phyloP scores from a whole-genome alignment of 2,113 vertebrate genomes.

The Garra rufa region DNA sequence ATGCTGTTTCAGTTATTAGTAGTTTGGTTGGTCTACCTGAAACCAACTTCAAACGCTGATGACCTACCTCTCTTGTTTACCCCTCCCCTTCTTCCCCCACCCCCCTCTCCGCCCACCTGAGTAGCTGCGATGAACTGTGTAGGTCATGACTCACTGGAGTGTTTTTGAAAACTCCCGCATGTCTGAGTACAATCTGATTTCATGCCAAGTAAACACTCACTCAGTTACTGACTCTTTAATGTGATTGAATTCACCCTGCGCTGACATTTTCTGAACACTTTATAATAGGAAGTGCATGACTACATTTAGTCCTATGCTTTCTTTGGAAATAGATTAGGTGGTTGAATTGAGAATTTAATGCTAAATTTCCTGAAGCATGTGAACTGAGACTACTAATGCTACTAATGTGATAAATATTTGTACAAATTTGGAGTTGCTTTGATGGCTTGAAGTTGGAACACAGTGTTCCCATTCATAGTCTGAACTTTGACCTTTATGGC shows the following conservation, averaged over 20 bases:
- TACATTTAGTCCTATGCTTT: background rate
- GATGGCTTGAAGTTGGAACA: background rate
- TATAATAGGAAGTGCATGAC: background rate
- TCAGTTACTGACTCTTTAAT: background rate
- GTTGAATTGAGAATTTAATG: background rate
- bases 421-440: background rate
- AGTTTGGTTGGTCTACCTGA: background rate
- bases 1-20: conserved; percentile 3
- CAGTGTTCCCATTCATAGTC: background rate
- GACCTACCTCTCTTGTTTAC: conserved; percentile 9
- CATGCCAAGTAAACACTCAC: background rate
- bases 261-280: conserved; percentile 17
- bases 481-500: background rate
- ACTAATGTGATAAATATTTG: background rate
- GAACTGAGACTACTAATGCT: background rate
- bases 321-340: background rate
- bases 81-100: background rate
- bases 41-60: background rate
- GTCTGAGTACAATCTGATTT: conserved; percentile 17
- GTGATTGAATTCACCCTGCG: background rate
- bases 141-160: conserved; percentile 55
- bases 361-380: background rate
- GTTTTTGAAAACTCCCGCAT: conserved; percentile 53
- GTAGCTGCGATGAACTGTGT: background rate
- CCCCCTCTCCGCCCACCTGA: background rate